Evolutionary conservation across 2,888 invertebrate species (phyloP), one percentile per base, ranked within the genome.

Genomic region (Drosophila rubida): DNA sequence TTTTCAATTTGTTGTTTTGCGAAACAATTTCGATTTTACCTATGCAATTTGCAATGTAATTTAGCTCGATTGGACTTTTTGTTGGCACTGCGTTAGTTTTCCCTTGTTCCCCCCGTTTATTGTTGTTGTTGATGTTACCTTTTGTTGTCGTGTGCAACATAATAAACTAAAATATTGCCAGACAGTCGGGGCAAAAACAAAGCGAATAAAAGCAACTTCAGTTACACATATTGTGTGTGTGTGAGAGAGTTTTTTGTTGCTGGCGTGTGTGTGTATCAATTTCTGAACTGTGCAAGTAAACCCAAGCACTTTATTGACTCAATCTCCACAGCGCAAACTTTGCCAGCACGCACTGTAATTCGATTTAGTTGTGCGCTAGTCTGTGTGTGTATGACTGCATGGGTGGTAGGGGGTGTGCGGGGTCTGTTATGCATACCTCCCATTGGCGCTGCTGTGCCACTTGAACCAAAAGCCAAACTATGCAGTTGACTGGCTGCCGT

Each of bases 241-340:
- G 42, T 44, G 41, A 32, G 32, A 16, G 51, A 9, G 45, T 23
- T 19, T 13, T 11, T 48, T 37, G 48, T 23, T 19, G 7, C 25
- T 25, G 6, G 37, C 2, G 9, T 39, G 8, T 30, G 66, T 59
- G 80, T 65, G 83, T 82, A 88, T 82, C 88, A 80, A 83, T 88
- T 80, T 80, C 83, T 58, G 59, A 69, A 37, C 64, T 61, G 46
- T 54, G 70, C 55, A 57, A 62, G 66, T 60, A 75, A 71, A 63
- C 58, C 69, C 65, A 78, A 88, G 70, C 85, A 74, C 82, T 88
- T 81, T 88, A 88, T 86, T 87, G 82, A 80, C 88, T 82, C 87
- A 82, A 88, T 86, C 88, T 76, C 65, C 66, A 73, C 65, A 71
- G 78, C 80, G 69, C 63, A 86, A 88, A 82, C 80, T 88, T 83